A percentile compares a stretch with the other conserved stretches of the same genome.
These are phyloP conservation scores for Halotydeus destructor DNA, from an alignment of 1,140 invertebrate genomes.

Conservation along the genomic window DNA sequence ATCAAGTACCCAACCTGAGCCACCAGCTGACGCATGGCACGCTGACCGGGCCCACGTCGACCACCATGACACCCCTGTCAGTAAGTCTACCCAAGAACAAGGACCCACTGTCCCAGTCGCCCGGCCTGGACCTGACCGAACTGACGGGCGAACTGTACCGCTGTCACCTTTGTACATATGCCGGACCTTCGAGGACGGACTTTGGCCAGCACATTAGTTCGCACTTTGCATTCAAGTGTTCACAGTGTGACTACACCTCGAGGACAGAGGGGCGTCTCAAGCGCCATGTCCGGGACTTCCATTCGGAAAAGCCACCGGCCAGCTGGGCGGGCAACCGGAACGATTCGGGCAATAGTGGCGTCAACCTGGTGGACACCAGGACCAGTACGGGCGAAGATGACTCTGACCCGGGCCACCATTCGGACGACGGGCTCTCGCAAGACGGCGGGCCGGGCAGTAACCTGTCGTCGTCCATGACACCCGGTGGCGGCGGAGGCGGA, in stretches of 20 bases:
- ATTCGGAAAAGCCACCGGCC: constrained; percentile 17
- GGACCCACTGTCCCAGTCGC: no score
- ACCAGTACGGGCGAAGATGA: background rate
- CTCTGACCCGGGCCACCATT: background rate
- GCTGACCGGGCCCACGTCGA: no score
- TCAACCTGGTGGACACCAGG: background rate
- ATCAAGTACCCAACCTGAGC: no score
- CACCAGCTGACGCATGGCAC: no score
- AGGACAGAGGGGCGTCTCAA: constrained; percentile 34
- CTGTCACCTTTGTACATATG: constrained; percentile 24
- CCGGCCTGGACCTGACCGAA: background rate
- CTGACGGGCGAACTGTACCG: constrained; percentile 11
- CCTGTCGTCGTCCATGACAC: no score
- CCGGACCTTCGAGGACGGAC: constrained; percentile 22
- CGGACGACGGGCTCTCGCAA: background rate
- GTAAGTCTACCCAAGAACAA: no score
- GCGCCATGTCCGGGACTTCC: constrained; percentile 34
- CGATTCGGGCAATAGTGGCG: background rate
- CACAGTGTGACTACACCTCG: constrained; percentile 35
- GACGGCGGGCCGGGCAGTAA: constrained; percentile 20
- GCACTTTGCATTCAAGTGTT: constrained; percentile 31
- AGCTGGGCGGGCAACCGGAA: constrained; percentile 17
- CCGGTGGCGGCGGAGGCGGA: constrained; percentile 7
- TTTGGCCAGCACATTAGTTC: constrained; percentile 32
- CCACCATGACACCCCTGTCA: no score